Evolutionary conservation across 2,797 vertebrate species (phyloP).

Genomic region (Amblyraja radiata): DNA sequence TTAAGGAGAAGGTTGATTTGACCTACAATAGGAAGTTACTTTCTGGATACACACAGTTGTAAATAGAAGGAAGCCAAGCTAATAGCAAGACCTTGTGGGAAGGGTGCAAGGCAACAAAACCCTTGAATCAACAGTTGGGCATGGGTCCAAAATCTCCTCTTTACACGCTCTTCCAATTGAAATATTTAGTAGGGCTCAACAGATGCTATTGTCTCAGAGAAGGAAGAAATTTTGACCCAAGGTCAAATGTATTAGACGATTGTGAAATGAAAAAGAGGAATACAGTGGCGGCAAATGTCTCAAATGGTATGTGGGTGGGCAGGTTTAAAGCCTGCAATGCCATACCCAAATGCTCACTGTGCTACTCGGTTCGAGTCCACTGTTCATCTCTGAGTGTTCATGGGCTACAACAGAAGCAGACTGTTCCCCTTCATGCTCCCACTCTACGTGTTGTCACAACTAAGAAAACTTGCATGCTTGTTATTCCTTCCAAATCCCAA

Average conservation of each 20-base stretch:
- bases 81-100: not conserved
- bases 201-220: not conserved
- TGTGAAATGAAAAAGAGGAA: not conserved
- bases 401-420: not conserved
- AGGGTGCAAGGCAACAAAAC: not conserved
- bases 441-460: not conserved
- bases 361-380: not conserved
- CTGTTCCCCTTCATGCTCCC: not conserved
- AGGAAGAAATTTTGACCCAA: not conserved
- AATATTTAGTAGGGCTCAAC: not conserved
- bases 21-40: too few species aligned
- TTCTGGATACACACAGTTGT: too few species aligned
- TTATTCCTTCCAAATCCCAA: not conserved
- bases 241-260: not conserved
- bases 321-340: not conserved
- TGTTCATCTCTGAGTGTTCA: not conserved
- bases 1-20: too few species aligned
- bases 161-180: not conserved
- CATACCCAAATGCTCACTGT: too few species aligned
- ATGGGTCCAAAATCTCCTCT: not conserved
- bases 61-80: not conserved
- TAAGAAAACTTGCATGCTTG: not conserved
- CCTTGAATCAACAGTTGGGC: not conserved
- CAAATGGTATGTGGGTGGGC: not conserved
- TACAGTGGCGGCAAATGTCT: not conserved